These are phyloP conservation scores for Apistogramma diplotaenia DNA, from an alignment of 2,113 vertebrate species.

Conservation along the genomic window DNA sequence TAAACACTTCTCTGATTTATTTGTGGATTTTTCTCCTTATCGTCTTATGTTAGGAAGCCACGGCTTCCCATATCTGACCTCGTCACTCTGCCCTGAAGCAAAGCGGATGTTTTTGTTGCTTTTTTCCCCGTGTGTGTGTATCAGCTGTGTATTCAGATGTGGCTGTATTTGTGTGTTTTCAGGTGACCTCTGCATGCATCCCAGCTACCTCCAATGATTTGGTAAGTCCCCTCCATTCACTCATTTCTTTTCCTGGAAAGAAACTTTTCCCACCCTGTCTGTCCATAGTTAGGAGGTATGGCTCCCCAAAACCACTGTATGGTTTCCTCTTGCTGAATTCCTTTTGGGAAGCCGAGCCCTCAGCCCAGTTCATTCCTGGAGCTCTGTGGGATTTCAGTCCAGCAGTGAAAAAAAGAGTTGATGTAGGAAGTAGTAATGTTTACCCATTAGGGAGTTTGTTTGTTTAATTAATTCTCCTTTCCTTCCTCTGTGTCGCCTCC, in stretches of 20 bases:
- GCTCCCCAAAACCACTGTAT: conserved; percentile 43
- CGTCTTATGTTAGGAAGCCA: conserved; percentile 26
- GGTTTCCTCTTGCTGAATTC: conserved; percentile 48
- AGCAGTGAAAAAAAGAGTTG: conserved; percentile 7
- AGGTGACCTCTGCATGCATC: conserved; percentile 84
- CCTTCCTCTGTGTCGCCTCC: conserved; percentile 40
- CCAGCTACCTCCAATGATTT: conserved; percentile 81
- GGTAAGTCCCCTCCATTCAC: conserved; percentile 72
- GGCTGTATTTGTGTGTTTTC: conserved; percentile 55
- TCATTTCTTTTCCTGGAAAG: background rate
- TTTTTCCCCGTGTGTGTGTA: background rate
- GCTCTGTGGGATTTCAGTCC: conserved; percentile 24
- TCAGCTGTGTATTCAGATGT: conserved; percentile 6
- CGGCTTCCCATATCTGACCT: conserved; percentile 7
- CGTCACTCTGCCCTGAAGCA: conserved; percentile 11
- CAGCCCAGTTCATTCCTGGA: conserved; percentile 40
- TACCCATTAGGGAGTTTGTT: conserved; percentile 63
- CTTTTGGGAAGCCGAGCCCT: conserved; percentile 36
- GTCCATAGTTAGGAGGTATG: conserved; percentile 6
- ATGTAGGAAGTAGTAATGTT: conserved; percentile 62
- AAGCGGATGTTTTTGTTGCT: background rate
- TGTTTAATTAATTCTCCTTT: conserved; percentile 67
- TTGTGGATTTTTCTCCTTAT: conserved; percentile 8
- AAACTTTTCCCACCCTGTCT: background rate
- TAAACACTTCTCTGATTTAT: background rate